Evolutionary conservation across 2,113 vertebrate species (phyloP).

Genomic region (Chrysochloris asiatica): DNA sequence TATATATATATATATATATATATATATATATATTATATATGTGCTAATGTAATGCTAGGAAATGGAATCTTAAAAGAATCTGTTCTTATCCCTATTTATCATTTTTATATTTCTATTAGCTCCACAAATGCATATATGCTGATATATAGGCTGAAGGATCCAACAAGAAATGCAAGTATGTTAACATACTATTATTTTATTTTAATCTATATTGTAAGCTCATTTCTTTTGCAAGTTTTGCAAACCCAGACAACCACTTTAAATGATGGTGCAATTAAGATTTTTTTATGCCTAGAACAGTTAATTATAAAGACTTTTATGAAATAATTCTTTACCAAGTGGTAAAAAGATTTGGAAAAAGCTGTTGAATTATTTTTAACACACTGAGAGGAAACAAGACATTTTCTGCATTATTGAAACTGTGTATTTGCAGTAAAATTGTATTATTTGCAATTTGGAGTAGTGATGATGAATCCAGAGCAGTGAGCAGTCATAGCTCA

Average conservation of each 20-base stretch:
- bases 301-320: background rate
- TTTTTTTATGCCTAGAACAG: slow-evolving; percentile 37
- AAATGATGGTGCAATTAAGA: background rate
- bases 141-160: slow-evolving; percentile 97
- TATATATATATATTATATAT: too few species aligned
- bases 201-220: slow-evolving; percentile 30
- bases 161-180: slow-evolving; percentile 97
- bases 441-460: background rate
- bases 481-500: background rate
- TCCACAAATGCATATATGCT: slow-evolving; percentile 99
- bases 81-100: slow-evolving; percentile 44
- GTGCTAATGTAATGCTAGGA: too few species aligned
- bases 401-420: background rate
- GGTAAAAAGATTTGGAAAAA: slow-evolving; percentile 20
- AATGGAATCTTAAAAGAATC: slow-evolving; percentile 43
- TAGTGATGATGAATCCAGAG: background rate
- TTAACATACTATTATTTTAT: slow-evolving; percentile 45
- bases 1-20: too few species aligned
- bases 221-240: slow-evolving; percentile 44
- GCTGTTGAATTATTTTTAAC: slow-evolving; percentile 24
- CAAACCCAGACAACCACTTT: slow-evolving; percentile 32
- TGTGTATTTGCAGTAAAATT: slow-evolving; percentile 48
- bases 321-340: background rate
- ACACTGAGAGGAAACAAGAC: background rate
- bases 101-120: slow-evolving; percentile 83